Evolutionary conservation across 2,113 vertebrate genomes (phyloP), one percentile per base, ranked within the genome.

Genomic region (Actinemys pallida): DNA sequence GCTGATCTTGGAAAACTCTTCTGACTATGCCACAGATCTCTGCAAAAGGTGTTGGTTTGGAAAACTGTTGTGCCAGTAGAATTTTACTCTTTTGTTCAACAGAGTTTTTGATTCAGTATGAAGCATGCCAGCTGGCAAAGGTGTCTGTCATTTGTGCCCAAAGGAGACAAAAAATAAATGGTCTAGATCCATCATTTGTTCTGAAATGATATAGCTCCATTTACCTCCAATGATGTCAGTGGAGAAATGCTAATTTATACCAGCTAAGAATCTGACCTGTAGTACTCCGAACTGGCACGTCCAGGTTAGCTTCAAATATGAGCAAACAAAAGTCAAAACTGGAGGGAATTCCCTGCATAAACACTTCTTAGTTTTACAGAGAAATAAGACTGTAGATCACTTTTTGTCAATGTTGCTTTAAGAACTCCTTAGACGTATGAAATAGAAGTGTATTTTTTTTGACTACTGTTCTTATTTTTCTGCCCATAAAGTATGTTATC

Each of bases 71-170:
- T 83, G 80, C 17, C 27, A 81, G 83, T 52, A 93, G 50, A 84
- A 94, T 91, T 95, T 91, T 88, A 53, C 7, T 89, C 27, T 86
- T 94, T 81, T 83, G 20, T 95, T 97, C 75, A 95, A 53, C 20
- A 82, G 50, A 88, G 31, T 93, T 82, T 93, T 82, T 94, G 84
- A 92, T 94, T 95, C 27, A 54, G 4, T 88, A 86, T 75, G 89
- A 95, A 91, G 83, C 22, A 72, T 95, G 20, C 54, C 79, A 93
- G 89, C 52, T 96, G 90, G n/a, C 95, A 54, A 96, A 97, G 93
- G 10, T 87, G 92, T 82, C 88, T 96, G 57, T 95, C 93, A 78
- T 65, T 84, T 79, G 10, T 95, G 75, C 92, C 83, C 82, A 95
- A 85, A 78, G 31, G 75, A 97, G 6, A 3, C 81, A 83, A 88